These are phyloP conservation scores for Reticulitermes lucifugus DNA, from an alignment of 2,888 invertebrate genomes.

Conservation along the genomic window DNA sequence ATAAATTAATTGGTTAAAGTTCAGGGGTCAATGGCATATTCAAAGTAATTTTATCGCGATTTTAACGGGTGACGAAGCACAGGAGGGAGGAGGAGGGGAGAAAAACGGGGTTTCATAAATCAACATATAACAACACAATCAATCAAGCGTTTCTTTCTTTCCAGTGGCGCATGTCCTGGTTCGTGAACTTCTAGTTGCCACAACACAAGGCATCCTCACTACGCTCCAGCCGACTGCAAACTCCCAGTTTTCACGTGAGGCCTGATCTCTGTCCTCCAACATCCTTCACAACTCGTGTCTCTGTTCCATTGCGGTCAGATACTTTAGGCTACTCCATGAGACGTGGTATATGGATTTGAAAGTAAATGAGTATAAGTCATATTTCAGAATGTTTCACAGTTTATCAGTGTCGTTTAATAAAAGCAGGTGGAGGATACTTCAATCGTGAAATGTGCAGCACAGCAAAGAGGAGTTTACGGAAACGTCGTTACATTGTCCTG, in stretches of 20 bases:
- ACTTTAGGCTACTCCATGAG: too few species aligned
- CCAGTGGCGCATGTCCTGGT: constrained; percentile 31
- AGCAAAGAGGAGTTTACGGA: too few species aligned
- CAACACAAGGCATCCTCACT: not conserved
- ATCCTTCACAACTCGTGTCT: too few species aligned
- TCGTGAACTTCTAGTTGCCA: constrained; percentile 14
- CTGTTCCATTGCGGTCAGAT: too few species aligned
- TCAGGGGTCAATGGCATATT: constrained; percentile 25
- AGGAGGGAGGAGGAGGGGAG: not conserved
- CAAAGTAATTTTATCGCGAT: constrained; percentile 15
- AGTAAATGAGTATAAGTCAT: too few species aligned
- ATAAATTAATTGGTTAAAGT: constrained; percentile 13
- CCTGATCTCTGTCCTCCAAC: not conserved
- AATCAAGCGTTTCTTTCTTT: constrained; percentile 32
- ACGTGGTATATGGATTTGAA: too few species aligned
- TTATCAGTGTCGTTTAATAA: too few species aligned
- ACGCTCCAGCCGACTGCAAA: not conserved
- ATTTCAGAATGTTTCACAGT: too few species aligned
- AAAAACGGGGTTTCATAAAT: constrained; percentile 13
- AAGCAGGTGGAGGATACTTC: too few species aligned
- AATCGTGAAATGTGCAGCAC: too few species aligned
- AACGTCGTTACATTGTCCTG: too few species aligned
- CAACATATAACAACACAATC: constrained; percentile 39
- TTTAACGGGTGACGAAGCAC: constrained; percentile 15
- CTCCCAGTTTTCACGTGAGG: not conserved